Base-by-base conservation (phyloP, 2,888 invertebrate genomes). In the Rhagonycha fulva region DNA sequence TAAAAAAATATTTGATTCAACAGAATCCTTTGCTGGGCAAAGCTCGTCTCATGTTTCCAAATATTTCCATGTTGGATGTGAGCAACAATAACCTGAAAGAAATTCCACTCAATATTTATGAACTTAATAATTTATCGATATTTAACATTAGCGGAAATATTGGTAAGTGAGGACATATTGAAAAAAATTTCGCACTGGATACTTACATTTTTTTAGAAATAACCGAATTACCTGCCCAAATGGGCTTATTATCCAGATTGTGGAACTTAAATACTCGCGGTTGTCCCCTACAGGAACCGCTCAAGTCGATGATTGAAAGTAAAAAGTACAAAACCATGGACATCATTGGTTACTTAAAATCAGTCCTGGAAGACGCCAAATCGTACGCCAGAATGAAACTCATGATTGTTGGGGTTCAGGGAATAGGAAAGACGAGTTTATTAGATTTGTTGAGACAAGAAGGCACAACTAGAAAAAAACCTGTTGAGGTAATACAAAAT, bases 281-380 rank as follows among this genome's bases (percentile, higher is more conserved):
- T 3, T 99, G 99, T 85, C 91, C 93, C 26, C 89, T 98, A 11
- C 93, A 94, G 83, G 98, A 98, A 85, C 98, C 98, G 0, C 88
- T 98, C 0, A 93, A 93, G 78, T 93, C 95, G 0, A 97, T 98
- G 96, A 94, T 98, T 76, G 94, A 95, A 70, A 94, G 95, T 76
- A 98, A 98, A 83, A 94, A 96, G 81, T 97, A 96, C 87, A 97
- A 97, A 89, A 98, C 98, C 0, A 96, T 96, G 92, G 98, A 99
- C 86, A 93, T 96, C 24, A 94, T 99, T 68, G 96, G 95, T 0
- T 99, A 98, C 86, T 90, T 99, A 14, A 96, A 97, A 88, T 94
- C 94, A 0, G 95, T 94, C 14, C 87, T 94, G 80, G 96, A 96
- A 86, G 96, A 96, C 88, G 98, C 99, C 0, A 93, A 95, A 82